Evolutionary conservation across 2,797 vertebrate species (phyloP).

Genomic region (Distichodus sexfasciatus): DNA sequence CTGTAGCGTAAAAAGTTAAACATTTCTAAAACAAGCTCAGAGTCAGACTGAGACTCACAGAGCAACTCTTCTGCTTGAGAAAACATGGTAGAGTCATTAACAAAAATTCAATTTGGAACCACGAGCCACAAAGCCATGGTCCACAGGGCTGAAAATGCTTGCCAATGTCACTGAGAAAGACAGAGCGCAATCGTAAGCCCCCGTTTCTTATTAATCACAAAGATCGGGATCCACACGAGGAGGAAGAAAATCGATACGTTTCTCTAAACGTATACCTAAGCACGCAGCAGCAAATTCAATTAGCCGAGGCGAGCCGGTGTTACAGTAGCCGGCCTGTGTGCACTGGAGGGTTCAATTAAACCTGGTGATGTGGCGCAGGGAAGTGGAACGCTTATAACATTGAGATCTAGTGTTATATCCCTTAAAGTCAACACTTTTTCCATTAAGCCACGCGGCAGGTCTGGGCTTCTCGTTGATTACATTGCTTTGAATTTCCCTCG

Average conservation of each 20-base stretch:
- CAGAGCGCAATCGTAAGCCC: conserved; percentile 19
- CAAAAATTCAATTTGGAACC: not conserved
- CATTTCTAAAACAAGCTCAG: no score
- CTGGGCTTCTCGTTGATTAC: conserved; percentile 21
- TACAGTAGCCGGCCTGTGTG: conserved; percentile 38
- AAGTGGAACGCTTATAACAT: conserved; percentile 40
- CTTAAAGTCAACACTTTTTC: conserved; percentile 31
- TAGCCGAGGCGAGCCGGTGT: conserved; percentile 46
- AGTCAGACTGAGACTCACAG: not conserved
- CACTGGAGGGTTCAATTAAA: conserved; percentile 54
- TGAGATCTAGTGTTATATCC: conserved; percentile 13
- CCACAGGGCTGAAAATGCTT: conserved; percentile 12
- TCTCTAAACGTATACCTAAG: conserved; percentile 34
- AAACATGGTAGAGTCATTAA: not conserved
- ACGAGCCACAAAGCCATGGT: not conserved
- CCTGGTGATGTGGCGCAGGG: conserved; percentile 39
- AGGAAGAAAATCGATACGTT: conserved; percentile 33
- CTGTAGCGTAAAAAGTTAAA: no score
- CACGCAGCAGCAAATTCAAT: conserved; percentile 57
- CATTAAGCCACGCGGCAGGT: conserved; percentile 28
- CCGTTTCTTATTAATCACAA: conserved; percentile 39
- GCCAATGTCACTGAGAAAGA: conserved; percentile 3
- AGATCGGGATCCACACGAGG: conserved; percentile 23
- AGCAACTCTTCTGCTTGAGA: not conserved
- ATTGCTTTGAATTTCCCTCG: conserved; percentile 8